phyloP scores from a whole-genome alignment of 2,797 vertebrate species.

The Lepilemur ruficaudatus region DNA sequence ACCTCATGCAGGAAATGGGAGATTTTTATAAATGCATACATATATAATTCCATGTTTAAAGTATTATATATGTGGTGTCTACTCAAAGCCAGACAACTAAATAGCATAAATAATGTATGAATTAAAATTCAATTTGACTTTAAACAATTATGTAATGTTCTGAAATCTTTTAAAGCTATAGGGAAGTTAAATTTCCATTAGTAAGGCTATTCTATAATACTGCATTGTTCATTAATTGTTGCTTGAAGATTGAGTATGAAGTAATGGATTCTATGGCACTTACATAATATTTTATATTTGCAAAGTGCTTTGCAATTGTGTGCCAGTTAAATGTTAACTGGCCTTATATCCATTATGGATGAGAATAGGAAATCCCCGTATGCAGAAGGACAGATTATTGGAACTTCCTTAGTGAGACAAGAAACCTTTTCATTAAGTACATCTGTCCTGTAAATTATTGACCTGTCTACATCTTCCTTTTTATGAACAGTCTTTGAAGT shows the following conservation, averaged over 20 bases:
- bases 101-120: slow-evolving; percentile 56
- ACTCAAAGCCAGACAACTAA: slow-evolving; percentile 44
- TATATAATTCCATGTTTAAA: background rate
- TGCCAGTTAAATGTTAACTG: slow-evolving; percentile 69
- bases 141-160: slow-evolving; percentile 57
- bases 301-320: slow-evolving; percentile 62
- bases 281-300: slow-evolving; percentile 71
- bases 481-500: slow-evolving; percentile 56
- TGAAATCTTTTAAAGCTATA: slow-evolving; percentile 40
- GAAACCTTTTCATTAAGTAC: slow-evolving; percentile 46
- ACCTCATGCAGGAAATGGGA: slow-evolving; percentile 33
- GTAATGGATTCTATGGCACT: slow-evolving; percentile 67
- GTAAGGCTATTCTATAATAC: slow-evolving; percentile 64
- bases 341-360: slow-evolving; percentile 44
- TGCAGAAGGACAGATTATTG: slow-evolving; percentile 52
- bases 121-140: slow-evolving; percentile 68
- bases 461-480: slow-evolving; percentile 38
- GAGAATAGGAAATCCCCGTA: slow-evolving; percentile 53
- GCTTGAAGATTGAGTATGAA: slow-evolving; percentile 61
- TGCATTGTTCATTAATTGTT: slow-evolving; percentile 79
- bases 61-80: background rate
- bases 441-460: slow-evolving; percentile 59
- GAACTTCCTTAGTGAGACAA: slow-evolving; percentile 25
- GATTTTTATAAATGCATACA: background rate
- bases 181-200: slow-evolving; percentile 76